phyloP scores from a whole-genome alignment of 2,797 vertebrate species.

The Rallus crepitans region DNA sequence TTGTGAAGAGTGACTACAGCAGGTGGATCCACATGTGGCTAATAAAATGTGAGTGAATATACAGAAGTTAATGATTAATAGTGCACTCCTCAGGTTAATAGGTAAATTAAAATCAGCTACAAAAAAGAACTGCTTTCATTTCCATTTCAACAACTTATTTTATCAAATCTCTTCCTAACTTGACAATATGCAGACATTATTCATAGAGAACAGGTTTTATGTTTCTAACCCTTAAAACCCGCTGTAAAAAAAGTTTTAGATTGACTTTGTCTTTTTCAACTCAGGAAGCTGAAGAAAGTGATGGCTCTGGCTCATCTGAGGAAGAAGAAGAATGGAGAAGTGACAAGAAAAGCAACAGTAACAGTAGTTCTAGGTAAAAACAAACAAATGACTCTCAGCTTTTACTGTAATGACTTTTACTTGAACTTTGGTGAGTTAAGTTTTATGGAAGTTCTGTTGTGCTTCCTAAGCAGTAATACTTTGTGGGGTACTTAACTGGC shows the following conservation, averaged over 20 bases:
- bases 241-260: not conserved
- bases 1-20: not conserved
- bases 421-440: not conserved
- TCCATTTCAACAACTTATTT: not conserved
- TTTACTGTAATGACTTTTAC: not conserved
- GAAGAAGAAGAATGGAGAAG: conserved; percentile 94
- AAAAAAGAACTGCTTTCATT: not conserved
- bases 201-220: not conserved
- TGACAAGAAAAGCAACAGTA: conserved; percentile 87
- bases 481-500: not conserved
- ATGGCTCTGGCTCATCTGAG: conserved; percentile 81
- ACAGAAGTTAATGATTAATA: not conserved
- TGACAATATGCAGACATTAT: not conserved
- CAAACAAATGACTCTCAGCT: not conserved
- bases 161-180: not conserved
- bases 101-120: not conserved
- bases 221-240: not conserved
- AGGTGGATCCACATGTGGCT: not conserved
- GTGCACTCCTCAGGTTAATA: not conserved
- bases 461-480: not conserved
- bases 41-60: not conserved
- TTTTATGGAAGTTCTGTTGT: not conserved
- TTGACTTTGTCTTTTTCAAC: not conserved
- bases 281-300: conserved; percentile 79
- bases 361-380: conserved; percentile 90